Conservation (phyloP, 1,140 invertebrate species). For the Lucilia cuprina region DNA sequence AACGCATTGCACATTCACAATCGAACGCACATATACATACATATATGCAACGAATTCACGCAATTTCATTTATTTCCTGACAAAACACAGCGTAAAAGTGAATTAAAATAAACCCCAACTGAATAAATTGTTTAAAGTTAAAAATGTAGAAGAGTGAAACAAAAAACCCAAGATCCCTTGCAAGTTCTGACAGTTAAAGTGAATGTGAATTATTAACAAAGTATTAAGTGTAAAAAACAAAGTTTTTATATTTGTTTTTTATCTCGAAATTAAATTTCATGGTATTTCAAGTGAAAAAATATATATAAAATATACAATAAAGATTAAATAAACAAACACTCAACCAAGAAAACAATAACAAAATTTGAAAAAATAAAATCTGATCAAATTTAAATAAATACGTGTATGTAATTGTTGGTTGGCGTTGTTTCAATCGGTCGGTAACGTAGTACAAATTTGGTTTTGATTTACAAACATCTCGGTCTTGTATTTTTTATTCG, state of each 20-base stretch:
- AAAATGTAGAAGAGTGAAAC: background rate
- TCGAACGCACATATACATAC: background rate
- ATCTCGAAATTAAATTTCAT: background rate
- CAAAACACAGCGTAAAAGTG: background rate
- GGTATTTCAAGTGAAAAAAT: background rate
- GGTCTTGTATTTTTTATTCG: background rate
- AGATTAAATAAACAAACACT: background rate
- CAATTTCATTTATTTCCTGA: constrained; percentile 27
- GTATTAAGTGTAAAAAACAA: background rate
- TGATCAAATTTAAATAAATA: constrained; percentile 1
- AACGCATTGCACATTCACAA: background rate
- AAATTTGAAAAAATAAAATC: background rate
- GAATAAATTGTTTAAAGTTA: background rate
- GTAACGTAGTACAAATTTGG: background rate
- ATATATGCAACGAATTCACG: background rate
- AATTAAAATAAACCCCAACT: background rate
- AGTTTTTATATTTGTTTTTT: background rate
- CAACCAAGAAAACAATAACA: background rate
- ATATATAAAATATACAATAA: background rate
- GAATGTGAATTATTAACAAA: background rate
- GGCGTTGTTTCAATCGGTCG: background rate
- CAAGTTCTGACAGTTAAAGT: background rate
- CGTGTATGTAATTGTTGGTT: background rate
- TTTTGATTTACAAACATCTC: background rate
- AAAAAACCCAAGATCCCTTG: background rate